Conservation (phyloP, 2,113 vertebrate species). For the Gallinago media region DNA sequence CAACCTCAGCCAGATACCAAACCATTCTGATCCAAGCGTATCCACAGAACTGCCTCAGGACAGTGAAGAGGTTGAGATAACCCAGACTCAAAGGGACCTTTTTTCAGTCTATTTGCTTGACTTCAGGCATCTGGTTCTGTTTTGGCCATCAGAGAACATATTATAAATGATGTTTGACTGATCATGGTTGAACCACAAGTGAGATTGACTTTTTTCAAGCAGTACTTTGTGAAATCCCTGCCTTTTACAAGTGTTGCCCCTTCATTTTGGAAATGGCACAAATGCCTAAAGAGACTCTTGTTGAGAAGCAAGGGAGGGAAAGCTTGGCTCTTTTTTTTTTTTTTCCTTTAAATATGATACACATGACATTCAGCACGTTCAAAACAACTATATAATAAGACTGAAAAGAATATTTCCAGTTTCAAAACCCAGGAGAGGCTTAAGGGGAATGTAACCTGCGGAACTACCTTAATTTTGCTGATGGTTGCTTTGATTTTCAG, state of each 20-base stretch:
- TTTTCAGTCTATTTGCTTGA: not conserved
- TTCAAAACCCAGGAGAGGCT: conserved; percentile 58
- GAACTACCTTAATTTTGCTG: not conserved
- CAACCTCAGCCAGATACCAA: not conserved
- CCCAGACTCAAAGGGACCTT: not conserved
- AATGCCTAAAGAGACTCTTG: not conserved
- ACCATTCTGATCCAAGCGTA: not conserved
- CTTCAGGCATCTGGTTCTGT: not conserved
- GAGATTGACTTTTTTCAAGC: not conserved
- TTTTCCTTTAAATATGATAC: not conserved
- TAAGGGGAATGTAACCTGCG: not conserved
- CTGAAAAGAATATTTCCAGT: conserved; percentile 70
- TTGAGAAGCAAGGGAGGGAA: not conserved
- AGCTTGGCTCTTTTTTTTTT: not conserved
- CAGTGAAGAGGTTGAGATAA: not conserved
- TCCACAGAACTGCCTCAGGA: not conserved
- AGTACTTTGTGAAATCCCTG: not conserved
- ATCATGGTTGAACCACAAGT: not conserved
- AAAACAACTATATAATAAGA: conserved; percentile 38
- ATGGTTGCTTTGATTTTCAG: not conserved
- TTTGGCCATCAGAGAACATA: not conserved
- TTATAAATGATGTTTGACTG: fast-evolving
- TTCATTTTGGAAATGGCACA: not conserved
- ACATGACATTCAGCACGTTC: not conserved
- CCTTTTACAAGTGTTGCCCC: not conserved